These are phyloP conservation scores for Kradibia gibbosae DNA, from an alignment of 1,140 invertebrate species.

Conservation along the genomic window DNA sequence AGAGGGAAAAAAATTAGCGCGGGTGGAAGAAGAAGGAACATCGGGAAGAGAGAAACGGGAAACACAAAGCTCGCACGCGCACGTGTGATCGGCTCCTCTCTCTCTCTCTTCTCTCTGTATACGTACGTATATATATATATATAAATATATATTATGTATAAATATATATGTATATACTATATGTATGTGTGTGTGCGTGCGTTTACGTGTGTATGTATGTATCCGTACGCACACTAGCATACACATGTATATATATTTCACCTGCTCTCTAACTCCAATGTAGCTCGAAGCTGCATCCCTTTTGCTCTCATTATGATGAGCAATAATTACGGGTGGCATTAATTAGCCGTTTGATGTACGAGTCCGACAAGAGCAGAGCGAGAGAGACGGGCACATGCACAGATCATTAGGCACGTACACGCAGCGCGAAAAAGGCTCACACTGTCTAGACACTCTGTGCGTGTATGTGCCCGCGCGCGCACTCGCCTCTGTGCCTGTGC, in stretches of 20 bases:
- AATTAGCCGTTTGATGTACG: slow-evolving; percentile 55
- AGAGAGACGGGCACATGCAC: slow-evolving; percentile 19
- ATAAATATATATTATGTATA: too few relatives aligned
- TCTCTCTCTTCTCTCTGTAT: slow-evolving; percentile 4
- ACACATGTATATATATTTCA: too few relatives aligned
- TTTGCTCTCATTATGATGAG: slow-evolving; percentile 52
- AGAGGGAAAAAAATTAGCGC: slow-evolving; percentile 37
- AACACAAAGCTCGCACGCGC: slow-evolving; percentile 31
- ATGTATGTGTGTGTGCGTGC: too few relatives aligned
- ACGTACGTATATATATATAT: too few relatives aligned
- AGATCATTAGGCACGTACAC: slow-evolving; percentile 51
- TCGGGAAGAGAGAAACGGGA: slow-evolving; percentile 16
- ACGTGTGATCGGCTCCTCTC: slow-evolving; percentile 36
- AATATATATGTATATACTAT: too few relatives aligned
- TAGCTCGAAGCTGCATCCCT: not conserved
- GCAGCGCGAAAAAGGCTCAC: slow-evolving; percentile 38
- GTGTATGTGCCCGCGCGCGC: not conserved
- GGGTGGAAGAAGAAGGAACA: slow-evolving; percentile 18
- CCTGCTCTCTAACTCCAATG: not conserved
- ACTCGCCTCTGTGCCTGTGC: not conserved
- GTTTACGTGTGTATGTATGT: too few relatives aligned
- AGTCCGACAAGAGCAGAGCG: slow-evolving; percentile 44
- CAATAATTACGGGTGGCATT: slow-evolving; percentile 53
- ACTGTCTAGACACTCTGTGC: too few relatives aligned
- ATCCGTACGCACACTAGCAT: too few relatives aligned